Conservation (phyloP, 2,113 vertebrate species). For the Clarias macrocephalus region DNA sequence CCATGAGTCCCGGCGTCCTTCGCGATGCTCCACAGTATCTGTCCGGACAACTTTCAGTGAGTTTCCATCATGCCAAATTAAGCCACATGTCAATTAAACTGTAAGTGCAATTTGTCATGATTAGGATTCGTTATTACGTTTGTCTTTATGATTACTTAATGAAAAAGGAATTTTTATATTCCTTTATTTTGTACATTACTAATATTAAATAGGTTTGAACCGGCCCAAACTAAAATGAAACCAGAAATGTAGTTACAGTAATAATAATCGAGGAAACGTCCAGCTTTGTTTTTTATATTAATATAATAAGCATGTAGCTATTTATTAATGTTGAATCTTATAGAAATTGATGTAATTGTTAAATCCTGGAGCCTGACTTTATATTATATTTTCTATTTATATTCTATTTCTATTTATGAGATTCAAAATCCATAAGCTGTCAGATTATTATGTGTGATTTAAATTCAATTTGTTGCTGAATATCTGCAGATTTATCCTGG, state of each 20-base stretch:
- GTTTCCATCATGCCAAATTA: conserved; percentile 66
- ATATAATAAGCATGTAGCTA: background rate
- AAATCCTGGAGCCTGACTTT: background rate
- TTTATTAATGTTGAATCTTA: background rate
- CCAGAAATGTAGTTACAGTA: background rate
- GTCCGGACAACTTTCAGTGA: conserved; percentile 91
- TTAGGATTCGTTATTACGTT: background rate
- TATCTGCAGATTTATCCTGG: background rate
- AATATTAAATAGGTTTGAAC: background rate
- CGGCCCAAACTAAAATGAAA: background rate
- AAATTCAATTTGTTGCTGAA: background rate
- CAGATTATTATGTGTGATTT: background rate
- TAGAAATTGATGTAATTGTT: background rate
- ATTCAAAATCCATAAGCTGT: background rate
- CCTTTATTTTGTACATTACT: background rate
- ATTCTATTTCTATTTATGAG: too few species aligned
- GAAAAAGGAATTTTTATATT: background rate
- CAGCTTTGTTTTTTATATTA: background rate
- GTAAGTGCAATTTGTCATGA: background rate
- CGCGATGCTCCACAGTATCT: conserved; percentile 87
- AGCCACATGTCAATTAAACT: background rate
- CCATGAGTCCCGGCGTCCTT: conserved; percentile 87
- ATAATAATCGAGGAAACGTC: background rate
- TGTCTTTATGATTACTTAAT: background rate
- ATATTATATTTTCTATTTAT: background rate